Evolutionary conservation across 2,113 vertebrate species (phyloP).

Genomic region (Malurus elegans): DNA sequence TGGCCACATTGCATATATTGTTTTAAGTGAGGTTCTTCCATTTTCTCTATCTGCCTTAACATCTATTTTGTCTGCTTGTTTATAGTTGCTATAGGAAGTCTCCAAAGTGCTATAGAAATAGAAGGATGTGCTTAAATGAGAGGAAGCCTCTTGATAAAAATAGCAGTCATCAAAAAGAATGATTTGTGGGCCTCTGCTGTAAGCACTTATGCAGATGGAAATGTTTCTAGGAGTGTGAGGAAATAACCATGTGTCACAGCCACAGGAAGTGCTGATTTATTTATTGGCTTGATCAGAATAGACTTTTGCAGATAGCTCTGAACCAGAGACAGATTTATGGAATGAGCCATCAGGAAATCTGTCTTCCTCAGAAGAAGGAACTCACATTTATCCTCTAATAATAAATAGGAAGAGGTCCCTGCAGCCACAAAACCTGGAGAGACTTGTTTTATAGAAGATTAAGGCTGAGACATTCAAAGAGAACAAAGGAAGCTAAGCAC

Average conservation of each 20-base stretch:
- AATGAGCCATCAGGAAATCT: background rate
- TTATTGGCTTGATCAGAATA: background rate
- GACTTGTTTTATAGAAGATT: background rate
- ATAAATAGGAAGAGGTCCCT: constrained; percentile 5
- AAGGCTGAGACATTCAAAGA: background rate
- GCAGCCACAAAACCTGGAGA: background rate
- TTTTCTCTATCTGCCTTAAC: background rate
- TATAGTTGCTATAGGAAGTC: background rate
- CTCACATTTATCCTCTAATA: background rate
- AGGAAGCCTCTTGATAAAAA: constrained; percentile 33
- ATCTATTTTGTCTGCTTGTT: constrained; percentile 21
- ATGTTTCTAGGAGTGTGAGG: constrained; percentile 21
- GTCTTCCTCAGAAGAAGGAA: background rate
- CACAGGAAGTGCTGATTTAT: constrained; percentile 54
- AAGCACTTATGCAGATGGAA: constrained; percentile 1
- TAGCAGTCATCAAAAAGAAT: background rate
- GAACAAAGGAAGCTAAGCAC: background rate
- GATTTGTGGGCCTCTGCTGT: background rate
- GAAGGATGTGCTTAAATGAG: background rate
- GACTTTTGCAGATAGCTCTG: background rate
- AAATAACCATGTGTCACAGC: background rate
- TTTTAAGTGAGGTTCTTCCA: background rate
- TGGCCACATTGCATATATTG: background rate
- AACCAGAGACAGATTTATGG: background rate
- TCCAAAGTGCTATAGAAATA: constrained; percentile 33